Evolutionary conservation across 2,113 vertebrate species (phyloP), one percentile per base, ranked within the genome.

Genomic region (Otocyon megalotis): DNA sequence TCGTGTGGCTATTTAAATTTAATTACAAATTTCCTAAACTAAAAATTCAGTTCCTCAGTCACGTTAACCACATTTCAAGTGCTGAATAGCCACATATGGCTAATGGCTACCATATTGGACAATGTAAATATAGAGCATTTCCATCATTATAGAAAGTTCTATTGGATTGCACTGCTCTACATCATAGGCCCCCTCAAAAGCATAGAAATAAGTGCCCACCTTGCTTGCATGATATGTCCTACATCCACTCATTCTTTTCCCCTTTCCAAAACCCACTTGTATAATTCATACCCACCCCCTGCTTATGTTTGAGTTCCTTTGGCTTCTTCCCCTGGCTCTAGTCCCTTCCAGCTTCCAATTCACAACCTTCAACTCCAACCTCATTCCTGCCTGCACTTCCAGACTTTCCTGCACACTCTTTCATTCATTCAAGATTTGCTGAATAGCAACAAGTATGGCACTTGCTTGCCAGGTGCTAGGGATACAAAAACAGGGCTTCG

Each of bases 41-140:
- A 83, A 97, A 95, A 96, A 60, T 37, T 90, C 81, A 81, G 12
- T 80, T 67, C 63, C 56, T 93, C 50, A 0, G 24, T 86, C 53
- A 5, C n/a, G 16, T 35, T 26, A 72, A 43, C 2, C 72, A 72
- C 20, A 79, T 87, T 82, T 43, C 83, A 88, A 91, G 58, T 16
- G 14, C 53, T 48, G 3, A 22, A 28, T 17, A 80, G 48, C 69
- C 37, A 71, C 53, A 7, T 5, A 16, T 48, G 53, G 50, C 20
- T 50, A 56, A 69, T 3, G 15, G 77, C 48, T 26, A 32, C 65
- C 35, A 28, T 54, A 72, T 3, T 92, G 17, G n/a, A 50, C 56
- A 43, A 7, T 30, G 19, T 6, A 53, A 85, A 96, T n/a, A 88
- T 0, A 53, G 14, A 72, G 24, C 16, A 62, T 53, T 87, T 32